Evolutionary conservation across 2,113 vertebrate genomes (phyloP).

Genomic region (Ahaetulla prasina): DNA sequence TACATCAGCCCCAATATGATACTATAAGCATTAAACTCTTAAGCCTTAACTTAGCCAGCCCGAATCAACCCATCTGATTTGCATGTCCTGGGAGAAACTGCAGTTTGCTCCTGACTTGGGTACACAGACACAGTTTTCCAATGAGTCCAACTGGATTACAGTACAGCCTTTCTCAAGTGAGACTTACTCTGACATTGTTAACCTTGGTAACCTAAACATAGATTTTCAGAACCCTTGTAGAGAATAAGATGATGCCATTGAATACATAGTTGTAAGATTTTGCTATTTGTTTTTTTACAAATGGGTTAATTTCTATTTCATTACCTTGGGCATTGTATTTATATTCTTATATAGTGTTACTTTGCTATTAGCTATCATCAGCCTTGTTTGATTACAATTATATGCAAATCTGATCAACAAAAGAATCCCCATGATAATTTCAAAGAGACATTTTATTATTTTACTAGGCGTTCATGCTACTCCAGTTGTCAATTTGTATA

Average conservation of each 20-base stretch:
- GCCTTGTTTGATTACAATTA: not conserved
- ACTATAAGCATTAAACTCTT: not conserved
- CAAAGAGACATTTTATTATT: not conserved
- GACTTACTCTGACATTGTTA: not conserved
- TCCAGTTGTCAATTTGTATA: not conserved
- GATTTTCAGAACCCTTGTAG: not conserved
- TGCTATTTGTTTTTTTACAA: not conserved
- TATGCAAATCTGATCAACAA: not conserved
- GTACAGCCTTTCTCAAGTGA: not conserved
- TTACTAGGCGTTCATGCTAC: not conserved
- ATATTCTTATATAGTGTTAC: not conserved
- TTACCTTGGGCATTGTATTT: not conserved
- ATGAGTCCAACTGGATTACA: not conserved
- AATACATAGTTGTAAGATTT: not conserved
- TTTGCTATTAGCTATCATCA: not conserved
- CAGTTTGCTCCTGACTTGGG: not conserved
- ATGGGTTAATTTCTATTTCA: not conserved
- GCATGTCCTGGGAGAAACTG: not conserved
- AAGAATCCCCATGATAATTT: not conserved
- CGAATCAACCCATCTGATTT: not conserved
- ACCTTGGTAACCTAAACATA: not conserved
- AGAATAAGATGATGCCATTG: not conserved
- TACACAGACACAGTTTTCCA: not conserved
- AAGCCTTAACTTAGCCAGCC: not conserved
- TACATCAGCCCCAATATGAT: not conserved